Base-by-base conservation (phyloP, 2,888 invertebrate genomes). In the Xanthorhoe spadicearia region DNA sequence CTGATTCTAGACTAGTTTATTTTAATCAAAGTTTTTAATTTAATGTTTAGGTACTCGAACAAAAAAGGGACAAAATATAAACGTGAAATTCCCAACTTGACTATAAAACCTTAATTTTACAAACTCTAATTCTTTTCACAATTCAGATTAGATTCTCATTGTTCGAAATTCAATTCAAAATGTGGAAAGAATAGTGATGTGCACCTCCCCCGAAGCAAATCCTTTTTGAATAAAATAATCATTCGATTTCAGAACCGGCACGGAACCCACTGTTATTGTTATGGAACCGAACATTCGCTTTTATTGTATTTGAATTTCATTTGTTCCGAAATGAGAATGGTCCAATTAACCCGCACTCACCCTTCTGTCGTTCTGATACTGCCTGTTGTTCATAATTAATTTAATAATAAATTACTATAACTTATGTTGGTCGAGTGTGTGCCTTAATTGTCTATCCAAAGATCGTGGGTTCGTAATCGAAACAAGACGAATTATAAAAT, bases 341-440 rank as follows among this genome's bases (percentile, higher is more conserved):
- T 55, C 74, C 76, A 74, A 77, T 81, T 81, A 77, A 69, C 77
- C 79, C 73, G 62, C 75, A 74, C 73, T 77, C 79, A 76, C 77
- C 74, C 69, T 66, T 53, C 66, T 68, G 69, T 68, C 67, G 66
- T 68, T 23, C 59, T 60, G 67, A 69, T 64, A 60, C 58, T 61
- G 64, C 64, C 68, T 72, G 63, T 66, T 68, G 64, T 68, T 66
- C 61, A 61, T 64, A 68, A 70, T 70, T 67, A 62, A 71, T 68
- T 68, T 64, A 73, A 65, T 53, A 64, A 65, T 64, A 61, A 66
- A 60, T 53, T 13, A 32, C 57, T 59, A 23, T 23, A 1, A 23
- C 4, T 3, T 23, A 23, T 23, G 23, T 23, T 23, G 23, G 23
- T 23, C 23, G 1, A 23, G 23, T 23, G 23, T 3, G 23, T n/a